phyloP scores from a whole-genome alignment of 2,888 invertebrate species.

The Aproaerema taeniolella region DNA sequence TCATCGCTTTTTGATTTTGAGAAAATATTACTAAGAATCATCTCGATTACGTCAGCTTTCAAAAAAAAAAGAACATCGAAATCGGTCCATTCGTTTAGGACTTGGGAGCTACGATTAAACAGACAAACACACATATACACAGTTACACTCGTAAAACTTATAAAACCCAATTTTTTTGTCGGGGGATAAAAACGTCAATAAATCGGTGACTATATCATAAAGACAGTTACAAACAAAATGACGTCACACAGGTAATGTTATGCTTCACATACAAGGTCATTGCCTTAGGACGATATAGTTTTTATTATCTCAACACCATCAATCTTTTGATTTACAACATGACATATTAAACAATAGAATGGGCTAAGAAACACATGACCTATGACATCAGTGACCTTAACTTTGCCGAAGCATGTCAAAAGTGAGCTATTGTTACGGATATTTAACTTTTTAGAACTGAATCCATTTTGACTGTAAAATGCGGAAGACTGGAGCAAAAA shows the following conservation, averaged over 20 bases:
- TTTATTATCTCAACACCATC: constrained; percentile 42
- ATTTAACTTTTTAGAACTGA: constrained; percentile 31
- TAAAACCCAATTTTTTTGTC: no score
- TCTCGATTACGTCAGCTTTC: no score
- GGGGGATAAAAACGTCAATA: no score
- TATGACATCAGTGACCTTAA: constrained; percentile 58
- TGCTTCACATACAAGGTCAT: constrained; percentile 51
- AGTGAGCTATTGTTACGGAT: constrained; percentile 27
- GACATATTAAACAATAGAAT: constrained; percentile 46
- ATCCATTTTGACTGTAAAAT: constrained; percentile 26
- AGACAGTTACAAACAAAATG: constrained; percentile 29
- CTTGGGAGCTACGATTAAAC: no score
- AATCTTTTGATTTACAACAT: constrained; percentile 47
- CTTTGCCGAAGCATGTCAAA: constrained; percentile 43
- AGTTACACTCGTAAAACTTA: no score
- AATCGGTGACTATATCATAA: neutral
- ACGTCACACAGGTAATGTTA: constrained; percentile 27
- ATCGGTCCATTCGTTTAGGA: no score
- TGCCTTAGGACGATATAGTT: constrained; percentile 30
- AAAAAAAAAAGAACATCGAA: no score
- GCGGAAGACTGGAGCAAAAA: no score
- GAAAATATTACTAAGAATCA: no score
- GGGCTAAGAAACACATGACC: constrained; percentile 48
- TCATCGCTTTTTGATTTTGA: no score
- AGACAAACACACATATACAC: no score